Conservation (phyloP, 2,888 invertebrate genomes). For the Scaptomyza tumidula region DNA sequence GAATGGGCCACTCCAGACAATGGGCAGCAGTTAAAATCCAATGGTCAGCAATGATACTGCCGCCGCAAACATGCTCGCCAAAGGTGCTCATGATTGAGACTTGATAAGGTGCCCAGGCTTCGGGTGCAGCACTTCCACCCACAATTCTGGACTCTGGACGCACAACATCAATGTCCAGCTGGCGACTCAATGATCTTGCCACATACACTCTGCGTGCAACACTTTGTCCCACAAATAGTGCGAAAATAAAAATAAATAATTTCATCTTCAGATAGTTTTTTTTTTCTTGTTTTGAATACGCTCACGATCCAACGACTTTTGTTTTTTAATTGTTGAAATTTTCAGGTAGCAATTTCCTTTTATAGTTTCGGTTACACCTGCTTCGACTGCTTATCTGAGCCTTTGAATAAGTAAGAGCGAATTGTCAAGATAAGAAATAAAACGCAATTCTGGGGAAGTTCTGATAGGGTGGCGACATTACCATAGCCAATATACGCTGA, state of each 20-base stretch:
- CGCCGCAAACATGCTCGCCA: constrained; percentile 82
- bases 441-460: constrained; percentile 56
- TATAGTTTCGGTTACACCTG: constrained; percentile 42
- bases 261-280: constrained; percentile 53
- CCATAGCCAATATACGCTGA: constrained; percentile 62
- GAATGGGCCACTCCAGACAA: constrained; percentile 75
- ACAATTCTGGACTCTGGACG: constrained; percentile 65
- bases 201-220: constrained; percentile 25
- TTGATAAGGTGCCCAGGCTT: constrained; percentile 79
- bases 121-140: constrained; percentile 66
- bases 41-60: constrained; percentile 71
- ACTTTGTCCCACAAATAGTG: constrained; percentile 33
- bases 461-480: constrained; percentile 55
- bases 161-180: constrained; percentile 38
- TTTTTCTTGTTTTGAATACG: background rate
- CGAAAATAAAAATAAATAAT: constrained; percentile 20
- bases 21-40: constrained; percentile 83
- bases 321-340: constrained; percentile 42
- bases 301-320: constrained; percentile 31
- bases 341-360: constrained; percentile 41
- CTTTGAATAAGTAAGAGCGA: constrained; percentile 41
- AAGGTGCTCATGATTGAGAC: constrained; percentile 81
- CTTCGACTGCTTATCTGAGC: constrained; percentile 53
- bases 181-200: constrained; percentile 26
- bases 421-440: constrained; percentile 46